A percentile compares a stretch with the other conserved stretches of the same genome.
These are phyloP conservation scores for Dolichoris vasculosae DNA, from an alignment of 1,140 invertebrate genomes.

Conservation along the genomic window DNA sequence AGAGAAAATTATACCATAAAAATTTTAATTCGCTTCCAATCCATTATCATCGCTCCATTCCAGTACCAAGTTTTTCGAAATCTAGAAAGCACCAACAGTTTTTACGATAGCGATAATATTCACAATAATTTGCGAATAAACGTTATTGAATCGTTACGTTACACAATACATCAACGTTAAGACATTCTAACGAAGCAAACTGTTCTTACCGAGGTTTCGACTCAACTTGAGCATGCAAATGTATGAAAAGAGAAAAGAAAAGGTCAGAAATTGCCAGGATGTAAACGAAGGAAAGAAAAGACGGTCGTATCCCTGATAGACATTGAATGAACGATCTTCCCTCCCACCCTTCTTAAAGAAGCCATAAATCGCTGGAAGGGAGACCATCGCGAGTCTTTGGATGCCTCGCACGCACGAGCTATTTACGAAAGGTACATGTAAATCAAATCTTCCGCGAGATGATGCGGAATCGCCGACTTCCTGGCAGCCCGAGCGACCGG, in stretches of 20 bases:
- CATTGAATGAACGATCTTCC: constrained; percentile 14
- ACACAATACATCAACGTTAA: too few relatives aligned
- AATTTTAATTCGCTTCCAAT: too few relatives aligned
- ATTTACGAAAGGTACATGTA: constrained; percentile 41
- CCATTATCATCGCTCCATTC: too few relatives aligned
- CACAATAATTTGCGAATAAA: too few relatives aligned
- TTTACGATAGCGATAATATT: too few relatives aligned
- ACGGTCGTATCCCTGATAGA: constrained; percentile 9
- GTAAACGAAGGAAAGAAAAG: constrained; percentile 2
- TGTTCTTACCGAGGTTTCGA: not conserved
- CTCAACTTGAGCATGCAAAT: not conserved
- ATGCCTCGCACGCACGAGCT: constrained; percentile 9
- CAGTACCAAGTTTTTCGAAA: too few relatives aligned
- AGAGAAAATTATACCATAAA: too few relatives aligned
- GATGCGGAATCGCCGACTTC: not conserved
- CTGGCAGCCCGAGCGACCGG: not conserved
- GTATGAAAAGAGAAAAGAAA: not conserved
- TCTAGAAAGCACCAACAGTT: too few relatives aligned
- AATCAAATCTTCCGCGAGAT: constrained; percentile 50
- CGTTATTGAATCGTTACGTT: not conserved
- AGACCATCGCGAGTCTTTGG: not conserved
- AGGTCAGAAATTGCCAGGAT: not conserved
- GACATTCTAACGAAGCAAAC: too few relatives aligned
- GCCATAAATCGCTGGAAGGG: constrained; percentile 29
- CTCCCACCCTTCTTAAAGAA: constrained; percentile 5